Conservation (phyloP, 2,113 vertebrate genomes). For the Tylochromis polylepis region DNA sequence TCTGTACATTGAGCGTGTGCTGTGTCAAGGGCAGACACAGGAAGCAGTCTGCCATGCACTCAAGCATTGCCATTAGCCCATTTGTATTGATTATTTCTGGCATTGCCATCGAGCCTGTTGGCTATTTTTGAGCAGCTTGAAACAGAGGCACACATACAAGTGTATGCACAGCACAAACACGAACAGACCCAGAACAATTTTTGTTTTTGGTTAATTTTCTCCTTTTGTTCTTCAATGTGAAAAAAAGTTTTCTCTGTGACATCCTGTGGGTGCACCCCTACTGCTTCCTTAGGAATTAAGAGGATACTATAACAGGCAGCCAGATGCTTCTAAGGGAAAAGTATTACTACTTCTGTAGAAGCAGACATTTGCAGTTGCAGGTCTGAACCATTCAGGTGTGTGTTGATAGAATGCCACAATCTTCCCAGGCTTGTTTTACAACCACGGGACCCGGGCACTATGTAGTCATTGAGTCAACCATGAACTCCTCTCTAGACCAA, state of each 20-base stretch:
- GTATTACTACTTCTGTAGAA: neutral
- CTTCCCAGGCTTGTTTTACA: neutral
- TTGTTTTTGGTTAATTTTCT: neutral
- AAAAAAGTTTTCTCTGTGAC: neutral
- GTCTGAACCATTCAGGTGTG: neutral
- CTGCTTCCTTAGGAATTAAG: neutral
- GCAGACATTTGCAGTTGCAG: neutral
- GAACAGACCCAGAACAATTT: neutral
- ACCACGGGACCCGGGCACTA: too few relatives aligned
- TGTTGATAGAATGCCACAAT: neutral
- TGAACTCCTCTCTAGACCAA: too few relatives aligned
- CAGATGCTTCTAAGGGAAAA: neutral
- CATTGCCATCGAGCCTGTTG: conserved; percentile 4
- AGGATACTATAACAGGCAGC: neutral
- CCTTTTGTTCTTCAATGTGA: neutral
- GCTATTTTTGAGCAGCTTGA: conserved; percentile 6
- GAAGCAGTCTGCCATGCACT: neutral
- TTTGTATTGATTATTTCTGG: conserved; percentile 20
- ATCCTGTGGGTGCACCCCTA: neutral
- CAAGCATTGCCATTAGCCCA: neutral
- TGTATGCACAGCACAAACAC: neutral
- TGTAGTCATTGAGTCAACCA: too few relatives aligned
- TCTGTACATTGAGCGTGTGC: neutral
- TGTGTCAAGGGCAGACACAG: neutral
- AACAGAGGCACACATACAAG: neutral